Evolutionary conservation across 2,888 invertebrate genomes (phyloP).

Genomic region (Pammene fasciana): DNA sequence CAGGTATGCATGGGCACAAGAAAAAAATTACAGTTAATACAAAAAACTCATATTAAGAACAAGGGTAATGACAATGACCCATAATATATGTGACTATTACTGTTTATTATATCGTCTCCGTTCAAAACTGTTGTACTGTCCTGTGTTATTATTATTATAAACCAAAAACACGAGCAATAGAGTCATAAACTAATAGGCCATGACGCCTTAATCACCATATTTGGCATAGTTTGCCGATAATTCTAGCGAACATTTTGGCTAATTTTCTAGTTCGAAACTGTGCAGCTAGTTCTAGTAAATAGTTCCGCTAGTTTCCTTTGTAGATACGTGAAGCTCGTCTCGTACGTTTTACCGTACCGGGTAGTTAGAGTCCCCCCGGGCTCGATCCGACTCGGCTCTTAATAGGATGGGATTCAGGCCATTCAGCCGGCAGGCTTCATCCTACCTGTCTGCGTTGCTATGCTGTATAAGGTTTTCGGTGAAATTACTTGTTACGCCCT

Average conservation of each 20-base stretch:
- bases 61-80: no score
- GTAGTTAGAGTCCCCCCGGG: conserved; percentile 54
- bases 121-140: no score
- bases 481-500: conserved; percentile 42
- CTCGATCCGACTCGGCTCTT: conserved; percentile 51
- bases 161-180: no score
- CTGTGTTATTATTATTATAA: no score
- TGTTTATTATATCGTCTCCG: no score
- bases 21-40: no score
- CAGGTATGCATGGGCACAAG: no score
- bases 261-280: conserved; percentile 26
- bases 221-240: conserved; percentile 10
- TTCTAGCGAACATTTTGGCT: conserved; percentile 1
- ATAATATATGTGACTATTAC: no score
- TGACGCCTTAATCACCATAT: neutral
- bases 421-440: conserved; percentile 55
- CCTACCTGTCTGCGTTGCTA: conserved; percentile 41
- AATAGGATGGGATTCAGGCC: conserved; percentile 59
- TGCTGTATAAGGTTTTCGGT: conserved; percentile 45
- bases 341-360: conserved; percentile 40
- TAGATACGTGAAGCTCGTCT: conserved; percentile 43
- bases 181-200: neutral
- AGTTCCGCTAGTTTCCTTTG: conserved; percentile 39
- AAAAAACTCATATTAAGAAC: no score
- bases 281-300: conserved; percentile 24